Evolutionary conservation across 2,113 vertebrate genomes (phyloP).

Genomic region (Albula glossodonta): DNA sequence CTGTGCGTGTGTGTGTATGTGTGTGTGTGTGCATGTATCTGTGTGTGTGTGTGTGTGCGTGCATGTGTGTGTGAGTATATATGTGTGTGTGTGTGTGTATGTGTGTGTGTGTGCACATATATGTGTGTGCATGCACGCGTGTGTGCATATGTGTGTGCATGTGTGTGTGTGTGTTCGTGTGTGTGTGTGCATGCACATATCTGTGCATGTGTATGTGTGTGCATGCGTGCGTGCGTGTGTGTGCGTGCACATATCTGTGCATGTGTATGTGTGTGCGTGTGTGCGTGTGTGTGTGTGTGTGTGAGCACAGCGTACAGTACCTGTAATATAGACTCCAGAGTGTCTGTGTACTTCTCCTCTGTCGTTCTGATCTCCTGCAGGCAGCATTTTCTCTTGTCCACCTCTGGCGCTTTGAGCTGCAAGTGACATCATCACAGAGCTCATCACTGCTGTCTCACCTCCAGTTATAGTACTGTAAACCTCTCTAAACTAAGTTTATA

Average conservation of each 20-base stretch:
- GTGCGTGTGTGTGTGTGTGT: neutral
- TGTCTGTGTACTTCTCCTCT: slow-evolving; percentile 86
- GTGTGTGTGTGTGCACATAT: too few species aligned
- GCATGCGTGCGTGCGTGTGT: too few species aligned
- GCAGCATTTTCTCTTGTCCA: slow-evolving; percentile 85
- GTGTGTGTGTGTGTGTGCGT: neutral
- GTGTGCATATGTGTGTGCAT: neutral
- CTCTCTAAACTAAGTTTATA: neutral
- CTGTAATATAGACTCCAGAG: slow-evolving; percentile 84
- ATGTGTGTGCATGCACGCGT: neutral
- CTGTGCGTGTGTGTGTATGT: too few species aligned
- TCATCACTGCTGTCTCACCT: too few species aligned
- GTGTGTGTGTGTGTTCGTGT: neutral
- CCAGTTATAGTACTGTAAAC: neutral
- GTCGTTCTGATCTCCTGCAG: slow-evolving; percentile 86
- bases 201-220: neutral
- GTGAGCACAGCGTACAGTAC: slow-evolving; percentile 51
- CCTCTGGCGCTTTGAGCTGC: slow-evolving; percentile 73
- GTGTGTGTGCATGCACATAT: neutral
- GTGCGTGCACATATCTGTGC: too few species aligned
- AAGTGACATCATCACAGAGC: neutral
- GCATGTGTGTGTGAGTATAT: neutral
- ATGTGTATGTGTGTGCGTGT: too few species aligned
- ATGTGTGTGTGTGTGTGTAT: neutral
- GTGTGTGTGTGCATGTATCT: neutral